Evolutionary conservation across 2,113 vertebrate species (phyloP).

Genomic region (Canis aureus): DNA sequence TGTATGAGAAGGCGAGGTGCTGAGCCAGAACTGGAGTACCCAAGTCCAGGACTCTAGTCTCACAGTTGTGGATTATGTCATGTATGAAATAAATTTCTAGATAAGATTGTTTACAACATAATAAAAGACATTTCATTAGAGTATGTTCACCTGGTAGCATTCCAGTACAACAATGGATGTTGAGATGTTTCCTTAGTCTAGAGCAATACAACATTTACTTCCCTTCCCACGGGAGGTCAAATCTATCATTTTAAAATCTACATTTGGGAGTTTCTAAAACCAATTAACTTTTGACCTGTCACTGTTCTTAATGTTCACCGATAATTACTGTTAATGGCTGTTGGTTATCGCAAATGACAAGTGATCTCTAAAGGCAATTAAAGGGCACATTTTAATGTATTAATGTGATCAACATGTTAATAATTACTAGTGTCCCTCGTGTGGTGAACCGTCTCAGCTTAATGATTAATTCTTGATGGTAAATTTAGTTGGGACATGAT

Average conservation of each 20-base stretch:
- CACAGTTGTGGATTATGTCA: not conserved
- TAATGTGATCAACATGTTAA: slow-evolving; percentile 36
- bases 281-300: slow-evolving; percentile 38
- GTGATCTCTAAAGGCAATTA: not conserved
- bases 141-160: not conserved
- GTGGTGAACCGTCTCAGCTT: not conserved
- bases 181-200: not conserved
- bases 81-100: not conserved
- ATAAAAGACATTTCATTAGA: not conserved
- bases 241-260: slow-evolving; percentile 37
- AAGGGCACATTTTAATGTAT: not conserved
- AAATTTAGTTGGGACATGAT: not conserved
- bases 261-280: slow-evolving; percentile 32
- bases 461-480: not conserved
- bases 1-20: not conserved
- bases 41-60: not conserved
- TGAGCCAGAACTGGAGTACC: not conserved
- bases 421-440: not conserved
- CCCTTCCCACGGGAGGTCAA: not conserved
- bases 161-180: not conserved
- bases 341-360: not conserved
- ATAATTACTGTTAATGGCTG: slow-evolving; percentile 38
- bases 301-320: not conserved
- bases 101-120: not conserved
- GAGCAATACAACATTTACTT: slow-evolving; percentile 4